phyloP scores from a whole-genome alignment of 2,797 vertebrate species.

The Pygocentrus nattereri region DNA sequence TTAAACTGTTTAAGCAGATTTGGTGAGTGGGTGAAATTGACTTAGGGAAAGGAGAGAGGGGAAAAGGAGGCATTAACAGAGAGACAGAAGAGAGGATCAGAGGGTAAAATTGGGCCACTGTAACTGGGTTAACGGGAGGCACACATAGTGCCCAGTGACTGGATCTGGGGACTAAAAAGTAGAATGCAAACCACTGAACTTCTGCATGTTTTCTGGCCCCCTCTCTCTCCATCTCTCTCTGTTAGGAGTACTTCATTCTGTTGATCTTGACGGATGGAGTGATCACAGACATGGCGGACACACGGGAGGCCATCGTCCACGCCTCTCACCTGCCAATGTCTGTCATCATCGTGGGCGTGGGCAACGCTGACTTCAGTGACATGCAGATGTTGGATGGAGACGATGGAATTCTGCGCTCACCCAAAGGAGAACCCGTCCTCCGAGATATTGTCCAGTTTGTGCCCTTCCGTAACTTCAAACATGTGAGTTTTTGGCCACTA shows the following conservation, averaged over 20 bases:
- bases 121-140: slow-evolving; percentile 10
- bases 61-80: background rate
- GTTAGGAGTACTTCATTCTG: slow-evolving; percentile 97
- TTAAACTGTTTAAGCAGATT: background rate
- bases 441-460: slow-evolving; percentile 99
- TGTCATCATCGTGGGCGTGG: slow-evolving; percentile 97
- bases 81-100: background rate
- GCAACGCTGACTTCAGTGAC: slow-evolving; percentile 97
- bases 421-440: slow-evolving; percentile 96
- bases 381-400: slow-evolving; percentile 99
- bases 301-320: slow-evolving; percentile 96
- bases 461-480: slow-evolving; percentile 98
- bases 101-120: background rate
- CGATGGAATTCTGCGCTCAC: slow-evolving; percentile 95
- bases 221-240: background rate
- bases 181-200: background rate
- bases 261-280: slow-evolving; percentile 97
- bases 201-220: background rate
- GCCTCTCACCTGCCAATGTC: slow-evolving; percentile 99
- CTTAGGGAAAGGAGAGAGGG: too few relatives aligned
- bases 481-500: slow-evolving; percentile 78
- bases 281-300: slow-evolving; percentile 99
- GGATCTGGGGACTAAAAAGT: background rate
- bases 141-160: background rate
- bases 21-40: background rate